phyloP scores from a whole-genome alignment of 2,113 vertebrate species.

The Rhombomys opimus region DNA sequence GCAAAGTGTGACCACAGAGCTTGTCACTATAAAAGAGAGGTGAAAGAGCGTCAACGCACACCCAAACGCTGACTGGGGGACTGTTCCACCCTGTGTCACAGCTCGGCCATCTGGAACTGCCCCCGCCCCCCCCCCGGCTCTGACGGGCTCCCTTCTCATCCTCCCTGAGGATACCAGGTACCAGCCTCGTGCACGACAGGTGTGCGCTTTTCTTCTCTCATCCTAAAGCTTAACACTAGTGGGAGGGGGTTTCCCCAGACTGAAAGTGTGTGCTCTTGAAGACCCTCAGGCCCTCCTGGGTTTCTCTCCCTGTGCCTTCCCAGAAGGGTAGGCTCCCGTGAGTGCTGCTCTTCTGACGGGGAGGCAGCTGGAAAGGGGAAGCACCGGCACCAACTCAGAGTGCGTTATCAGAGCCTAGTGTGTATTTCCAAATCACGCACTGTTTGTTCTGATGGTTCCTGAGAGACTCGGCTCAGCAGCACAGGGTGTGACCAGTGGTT shows the following conservation, averaged over 20 bases:
- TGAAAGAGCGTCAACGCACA: not conserved
- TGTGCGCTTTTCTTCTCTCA: not conserved
- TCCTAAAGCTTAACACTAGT: not conserved
- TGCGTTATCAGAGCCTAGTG: not conserved
- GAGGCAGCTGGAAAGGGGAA: not conserved
- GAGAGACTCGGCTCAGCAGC: not conserved
- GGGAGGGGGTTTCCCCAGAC: not conserved
- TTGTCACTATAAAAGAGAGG: not conserved
- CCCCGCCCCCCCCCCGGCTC: not conserved
- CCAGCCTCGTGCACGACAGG: not conserved
- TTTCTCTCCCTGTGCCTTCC: not conserved
- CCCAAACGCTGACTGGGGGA: not conserved
- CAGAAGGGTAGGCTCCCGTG: no score
- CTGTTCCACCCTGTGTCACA: not conserved
- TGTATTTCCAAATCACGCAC: not conserved
- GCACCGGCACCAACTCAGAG: not conserved
- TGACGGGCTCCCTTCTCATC: not conserved
- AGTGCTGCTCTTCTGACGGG: not conserved
- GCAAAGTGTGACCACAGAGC: not conserved
- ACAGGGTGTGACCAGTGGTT: not conserved
- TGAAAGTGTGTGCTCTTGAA: conserved; percentile 12
- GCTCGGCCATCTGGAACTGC: not conserved
- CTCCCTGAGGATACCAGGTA: no score
- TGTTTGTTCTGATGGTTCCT: not conserved
- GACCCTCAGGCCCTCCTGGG: not conserved